Evolutionary conservation across 2,797 vertebrate species (phyloP).

Genomic region (Hypotaenidia okinawae): DNA sequence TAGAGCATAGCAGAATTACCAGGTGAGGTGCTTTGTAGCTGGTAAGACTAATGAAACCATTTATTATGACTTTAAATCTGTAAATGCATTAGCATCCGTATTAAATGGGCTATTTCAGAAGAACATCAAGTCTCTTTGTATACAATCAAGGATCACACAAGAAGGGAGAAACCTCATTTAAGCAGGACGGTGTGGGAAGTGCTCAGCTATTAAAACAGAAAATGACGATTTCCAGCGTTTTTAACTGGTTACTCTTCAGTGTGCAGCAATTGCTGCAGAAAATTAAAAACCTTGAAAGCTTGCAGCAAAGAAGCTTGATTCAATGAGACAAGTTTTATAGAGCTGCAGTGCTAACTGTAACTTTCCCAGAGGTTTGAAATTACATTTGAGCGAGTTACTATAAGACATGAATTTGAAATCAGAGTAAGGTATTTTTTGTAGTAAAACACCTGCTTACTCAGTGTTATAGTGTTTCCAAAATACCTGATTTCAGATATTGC

Average conservation of each 20-base stretch:
- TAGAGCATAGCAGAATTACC: background rate
- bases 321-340: constrained; percentile 42
- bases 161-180: constrained; percentile 43
- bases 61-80: constrained; percentile 12
- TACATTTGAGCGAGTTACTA: constrained; percentile 7
- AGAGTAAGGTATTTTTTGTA: background rate
- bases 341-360: background rate
- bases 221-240: background rate
- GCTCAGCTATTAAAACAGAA: constrained; percentile 47
- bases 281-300: constrained; percentile 55
- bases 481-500: background rate
- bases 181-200: constrained; percentile 35
- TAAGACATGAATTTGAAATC: constrained; percentile 46
- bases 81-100: background rate
- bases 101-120: constrained; percentile 28
- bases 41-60: background rate
- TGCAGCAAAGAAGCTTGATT: constrained; percentile 21
- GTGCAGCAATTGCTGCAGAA: constrained; percentile 41
- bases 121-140: background rate
- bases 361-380: constrained; percentile 54
- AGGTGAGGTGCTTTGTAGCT: background rate
- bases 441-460: constrained; percentile 10
- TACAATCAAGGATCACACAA: background rate
- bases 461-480: background rate
- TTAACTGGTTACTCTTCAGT: constrained; percentile 14